Base-by-base conservation (phyloP, 2,797 vertebrate genomes). In the Poeciliopsis infans region DNA sequence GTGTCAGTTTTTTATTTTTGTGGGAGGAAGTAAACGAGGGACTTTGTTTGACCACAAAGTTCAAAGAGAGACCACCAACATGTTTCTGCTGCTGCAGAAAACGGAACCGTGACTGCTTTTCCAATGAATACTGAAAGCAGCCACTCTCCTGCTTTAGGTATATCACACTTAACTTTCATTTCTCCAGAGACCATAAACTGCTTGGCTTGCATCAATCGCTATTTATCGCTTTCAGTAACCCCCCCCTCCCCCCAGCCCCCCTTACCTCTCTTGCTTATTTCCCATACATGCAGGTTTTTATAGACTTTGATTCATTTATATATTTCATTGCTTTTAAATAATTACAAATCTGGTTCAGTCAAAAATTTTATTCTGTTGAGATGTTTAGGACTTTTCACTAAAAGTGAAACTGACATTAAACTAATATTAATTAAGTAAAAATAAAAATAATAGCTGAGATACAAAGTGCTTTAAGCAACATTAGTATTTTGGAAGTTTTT, bases 141-240 rank as follows among this genome's bases (percentile, higher is more conserved):
- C 46, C 20, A 25, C 13, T n/a, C 4, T 12, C 39, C n/a, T 53
- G 64, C 23, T 8, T 39, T 39, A 39, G 1, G 36, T 39, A 36
- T 4, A 8, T 11, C 23, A 18, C 5, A 39, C 10, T 8, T 75
- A 77, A 39, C 68, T 84, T 81, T 81, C 83, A 74, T 69, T 81
- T 84, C 79, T 39, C 23, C 8, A 0, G 23, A 13, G 25, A 20
- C 8, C 23, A 13, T n/a, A 45, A 13, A 2, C 25, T 61, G n/a
- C 57, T 28, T 28, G 12, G 25, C 1, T 31, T 61, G 31, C 15
- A 2, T 23, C 15, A 33, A 2, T 7, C 16, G 3, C 0, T 13
- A 66, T 39, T 33, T 47, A n/a, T n/a, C n/a, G n/a, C 13, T 7
- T 31, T 45, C 5, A 5, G n/a, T 28, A n/a, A 43, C 4, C 16